Evolutionary conservation across 2,113 vertebrate species (phyloP).

Genomic region (Elephantulus edwardii): DNA sequence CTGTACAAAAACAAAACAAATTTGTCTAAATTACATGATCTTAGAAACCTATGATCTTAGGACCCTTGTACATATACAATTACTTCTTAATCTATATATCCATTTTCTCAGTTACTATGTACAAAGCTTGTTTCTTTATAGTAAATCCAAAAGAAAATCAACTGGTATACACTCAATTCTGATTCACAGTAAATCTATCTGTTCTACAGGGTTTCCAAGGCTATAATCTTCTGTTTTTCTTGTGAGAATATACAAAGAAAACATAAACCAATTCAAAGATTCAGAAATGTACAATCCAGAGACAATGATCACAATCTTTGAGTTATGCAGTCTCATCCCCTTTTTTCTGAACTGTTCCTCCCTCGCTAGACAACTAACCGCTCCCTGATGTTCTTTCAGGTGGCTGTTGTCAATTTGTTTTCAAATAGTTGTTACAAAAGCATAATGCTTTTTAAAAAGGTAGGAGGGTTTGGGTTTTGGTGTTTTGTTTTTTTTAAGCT

Average conservation of each 20-base stretch:
- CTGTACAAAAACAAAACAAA: conserved; percentile 2
- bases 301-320: neutral
- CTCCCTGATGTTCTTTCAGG: neutral
- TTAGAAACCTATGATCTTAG: neutral
- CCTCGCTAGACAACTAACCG: neutral
- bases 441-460: too few species aligned
- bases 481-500: too few species aligned
- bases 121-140: neutral
- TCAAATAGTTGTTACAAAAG: neutral
- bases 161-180: neutral
- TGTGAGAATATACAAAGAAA: neutral
- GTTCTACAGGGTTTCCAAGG: neutral
- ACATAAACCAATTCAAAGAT: neutral
- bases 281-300: neutral
- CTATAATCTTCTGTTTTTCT: neutral
- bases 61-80: neutral
- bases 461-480: too few species aligned
- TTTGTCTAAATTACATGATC: neutral
- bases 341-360: neutral
- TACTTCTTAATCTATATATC: neutral
- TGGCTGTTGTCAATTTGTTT: too few species aligned
- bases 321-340: neutral
- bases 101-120: neutral
- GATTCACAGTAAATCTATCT: neutral
- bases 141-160: neutral